These are phyloP conservation scores for Orthosia incerta DNA, from an alignment of 2,888 invertebrate genomes.

Conservation along the genomic window DNA sequence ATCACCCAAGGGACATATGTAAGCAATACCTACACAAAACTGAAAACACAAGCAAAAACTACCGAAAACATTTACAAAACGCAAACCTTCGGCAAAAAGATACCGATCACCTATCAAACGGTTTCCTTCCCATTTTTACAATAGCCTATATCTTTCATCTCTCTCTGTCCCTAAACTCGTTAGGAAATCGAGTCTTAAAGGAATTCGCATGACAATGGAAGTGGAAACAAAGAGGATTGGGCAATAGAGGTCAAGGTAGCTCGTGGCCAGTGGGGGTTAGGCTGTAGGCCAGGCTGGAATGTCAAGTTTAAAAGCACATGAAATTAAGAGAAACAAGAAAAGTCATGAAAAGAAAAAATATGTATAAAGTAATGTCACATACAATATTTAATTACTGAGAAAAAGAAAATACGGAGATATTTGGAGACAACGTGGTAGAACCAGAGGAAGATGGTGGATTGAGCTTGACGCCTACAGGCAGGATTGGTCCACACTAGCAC, in stretches of 20 bases:
- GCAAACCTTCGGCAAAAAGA: constrained; percentile 51
- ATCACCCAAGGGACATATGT: constrained; percentile 1
- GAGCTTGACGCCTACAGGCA: too few relatives aligned
- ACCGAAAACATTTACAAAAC: constrained; percentile 39
- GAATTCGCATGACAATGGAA: constrained; percentile 58
- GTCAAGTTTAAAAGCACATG: constrained; percentile 16
- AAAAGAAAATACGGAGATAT: too few relatives aligned
- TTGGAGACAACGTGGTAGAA: too few relatives aligned
- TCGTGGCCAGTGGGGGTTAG: neutral
- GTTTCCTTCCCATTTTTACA: constrained; percentile 51
- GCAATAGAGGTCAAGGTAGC: constrained; percentile 53
- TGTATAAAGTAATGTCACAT: too few relatives aligned
- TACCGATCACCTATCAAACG: constrained; percentile 51
- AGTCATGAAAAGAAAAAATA: too few relatives aligned
- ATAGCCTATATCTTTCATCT: constrained; percentile 57
- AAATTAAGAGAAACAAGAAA: neutral
- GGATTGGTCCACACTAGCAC: too few relatives aligned
- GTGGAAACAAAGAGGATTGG: constrained; percentile 44
- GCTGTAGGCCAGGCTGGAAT: constrained; percentile 35
- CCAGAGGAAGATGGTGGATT: too few relatives aligned
- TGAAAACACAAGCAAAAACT: constrained; percentile 23
- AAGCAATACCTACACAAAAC: neutral
- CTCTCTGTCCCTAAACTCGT: constrained; percentile 52
- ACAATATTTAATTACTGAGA: too few relatives aligned
- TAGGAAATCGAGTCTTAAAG: constrained; percentile 56